Percentiles rank a stretch among this genome's conserved stretches.
Evolutionary conservation across 2,113 vertebrate species (phyloP).

Genomic region (Paramormyrops kingsleyae): DNA sequence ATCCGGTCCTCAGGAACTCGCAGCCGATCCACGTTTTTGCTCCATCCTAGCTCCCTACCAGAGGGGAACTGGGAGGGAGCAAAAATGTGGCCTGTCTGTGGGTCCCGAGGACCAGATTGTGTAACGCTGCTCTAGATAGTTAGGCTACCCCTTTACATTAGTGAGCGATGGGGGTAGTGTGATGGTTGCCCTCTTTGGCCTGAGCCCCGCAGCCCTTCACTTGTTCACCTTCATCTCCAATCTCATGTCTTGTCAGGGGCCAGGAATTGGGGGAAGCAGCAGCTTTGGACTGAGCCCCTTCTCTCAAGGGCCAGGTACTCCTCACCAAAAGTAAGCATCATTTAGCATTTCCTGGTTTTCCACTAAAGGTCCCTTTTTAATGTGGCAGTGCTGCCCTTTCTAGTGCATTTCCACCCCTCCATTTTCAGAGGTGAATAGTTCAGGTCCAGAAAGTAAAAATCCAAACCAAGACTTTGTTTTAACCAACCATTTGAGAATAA

Average conservation of each 20-base stretch:
- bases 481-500: no score
- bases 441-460: no score
- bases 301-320: slow-evolving; percentile 79
- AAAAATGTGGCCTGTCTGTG: not conserved
- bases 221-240: not conserved
- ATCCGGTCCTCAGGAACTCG: not conserved
- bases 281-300: slow-evolving; percentile 85
- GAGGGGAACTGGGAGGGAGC: no score
- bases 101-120: not conserved
- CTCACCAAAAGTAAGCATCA: slow-evolving; percentile 86
- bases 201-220: not conserved
- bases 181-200: not conserved
- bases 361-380: not conserved
- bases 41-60: not conserved
- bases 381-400: not conserved
- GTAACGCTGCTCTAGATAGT: not conserved
- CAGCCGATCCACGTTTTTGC: not conserved
- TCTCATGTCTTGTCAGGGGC: slow-evolving; percentile 58
- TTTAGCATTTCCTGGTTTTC: not conserved
- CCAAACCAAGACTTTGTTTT: no score
- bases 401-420: not conserved
- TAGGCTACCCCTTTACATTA: not conserved
- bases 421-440: not conserved
- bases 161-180: not conserved
- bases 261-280: slow-evolving; percentile 75